phyloP scores from a whole-genome alignment of 2,888 invertebrate genomes.

The Amblyjoppa proteus region DNA sequence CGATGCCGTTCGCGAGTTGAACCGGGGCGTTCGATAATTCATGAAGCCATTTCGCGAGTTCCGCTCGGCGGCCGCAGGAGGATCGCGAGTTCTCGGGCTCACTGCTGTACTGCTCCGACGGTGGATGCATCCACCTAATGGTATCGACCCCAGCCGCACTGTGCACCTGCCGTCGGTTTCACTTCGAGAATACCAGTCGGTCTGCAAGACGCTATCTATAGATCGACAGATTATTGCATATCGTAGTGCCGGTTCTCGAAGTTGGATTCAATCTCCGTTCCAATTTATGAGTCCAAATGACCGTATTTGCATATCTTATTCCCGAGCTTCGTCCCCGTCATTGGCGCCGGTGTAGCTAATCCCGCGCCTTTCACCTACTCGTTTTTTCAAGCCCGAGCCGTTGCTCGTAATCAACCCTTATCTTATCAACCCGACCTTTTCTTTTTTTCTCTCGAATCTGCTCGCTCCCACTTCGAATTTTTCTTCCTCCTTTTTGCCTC shows the following conservation, averaged over 20 bases:
- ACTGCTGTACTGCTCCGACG: not conserved
- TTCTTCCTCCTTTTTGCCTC: constrained; percentile 45
- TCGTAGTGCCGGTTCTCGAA: not conserved
- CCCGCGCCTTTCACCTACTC: constrained; percentile 11
- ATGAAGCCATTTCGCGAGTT: constrained; percentile 58
- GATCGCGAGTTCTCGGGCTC: constrained; percentile 30
- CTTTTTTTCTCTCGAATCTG: constrained; percentile 32
- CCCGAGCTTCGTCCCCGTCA: constrained; percentile 76
- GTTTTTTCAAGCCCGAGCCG: constrained; percentile 44
- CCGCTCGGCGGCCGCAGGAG: constrained; percentile 48
- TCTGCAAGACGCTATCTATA: not conserved
- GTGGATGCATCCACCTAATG: constrained; percentile 3
- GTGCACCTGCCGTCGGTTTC: not conserved
- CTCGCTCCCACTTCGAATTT: constrained; percentile 49
- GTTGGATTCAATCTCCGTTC: constrained; percentile 6
- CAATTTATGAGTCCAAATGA: constrained; percentile 76
- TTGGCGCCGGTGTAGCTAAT: constrained; percentile 67
- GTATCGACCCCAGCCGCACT: not conserved
- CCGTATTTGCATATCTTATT: constrained; percentile 76
- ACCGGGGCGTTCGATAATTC: constrained; percentile 45
- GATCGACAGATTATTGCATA: not conserved
- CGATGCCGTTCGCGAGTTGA: constrained; percentile 19
- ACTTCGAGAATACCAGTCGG: not conserved
- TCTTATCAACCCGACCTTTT: constrained; percentile 63
- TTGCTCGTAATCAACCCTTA: constrained; percentile 75